Conservation (phyloP, 2,113 vertebrate genomes). For the Pollimyrus isidori region DNA sequence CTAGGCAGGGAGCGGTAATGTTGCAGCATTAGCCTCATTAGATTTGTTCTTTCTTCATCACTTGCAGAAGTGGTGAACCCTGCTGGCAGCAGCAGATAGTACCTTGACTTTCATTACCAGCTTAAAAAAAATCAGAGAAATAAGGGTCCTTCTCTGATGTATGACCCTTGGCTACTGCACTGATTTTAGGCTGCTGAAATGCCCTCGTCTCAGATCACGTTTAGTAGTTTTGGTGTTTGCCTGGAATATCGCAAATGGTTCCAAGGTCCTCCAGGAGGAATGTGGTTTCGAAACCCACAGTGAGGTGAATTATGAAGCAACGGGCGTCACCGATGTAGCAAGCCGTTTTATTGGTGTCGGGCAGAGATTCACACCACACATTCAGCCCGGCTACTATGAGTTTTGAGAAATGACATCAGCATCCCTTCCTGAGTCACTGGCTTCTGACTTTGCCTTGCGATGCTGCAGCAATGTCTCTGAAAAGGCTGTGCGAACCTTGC, state of each 20-base stretch:
- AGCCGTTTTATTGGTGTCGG: background rate
- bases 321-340: background rate
- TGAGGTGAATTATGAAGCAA: background rate
- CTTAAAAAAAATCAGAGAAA: conserved; percentile 9
- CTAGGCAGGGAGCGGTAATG: background rate
- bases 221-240: background rate
- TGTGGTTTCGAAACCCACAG: background rate
- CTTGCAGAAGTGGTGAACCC: conserved; percentile 14
- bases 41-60: conserved; percentile 25
- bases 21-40: conserved; percentile 14
- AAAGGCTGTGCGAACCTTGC: background rate
- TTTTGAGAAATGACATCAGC: background rate
- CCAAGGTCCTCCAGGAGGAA: background rate
- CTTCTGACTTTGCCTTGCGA: background rate
- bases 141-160: background rate
- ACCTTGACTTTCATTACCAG: conserved; percentile 45
- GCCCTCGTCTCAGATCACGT: background rate
- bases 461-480: background rate
- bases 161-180: background rate
- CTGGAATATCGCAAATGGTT: background rate
- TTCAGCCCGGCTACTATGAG: background rate
- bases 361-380: background rate
- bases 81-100: conserved; percentile 30
- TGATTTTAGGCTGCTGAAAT: background rate
- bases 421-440: background rate